Evolutionary conservation across 2,888 invertebrate species (phyloP).

Genomic region (Cinara cedri): DNA sequence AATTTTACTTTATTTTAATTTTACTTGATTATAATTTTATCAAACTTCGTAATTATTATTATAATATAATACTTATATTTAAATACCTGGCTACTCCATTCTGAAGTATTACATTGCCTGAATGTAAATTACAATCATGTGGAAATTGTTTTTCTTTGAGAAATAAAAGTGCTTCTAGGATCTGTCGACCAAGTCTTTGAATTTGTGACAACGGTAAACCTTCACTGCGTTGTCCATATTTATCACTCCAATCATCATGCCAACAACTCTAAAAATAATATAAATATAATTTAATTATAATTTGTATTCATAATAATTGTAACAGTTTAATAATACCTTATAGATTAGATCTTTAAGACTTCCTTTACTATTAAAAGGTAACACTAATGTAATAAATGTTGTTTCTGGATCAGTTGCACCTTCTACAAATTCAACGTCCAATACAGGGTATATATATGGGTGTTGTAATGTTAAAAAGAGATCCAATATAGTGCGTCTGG

Average conservation of each 20-base stretch:
- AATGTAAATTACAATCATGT: conserved; percentile 83
- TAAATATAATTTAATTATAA: conserved; percentile 20
- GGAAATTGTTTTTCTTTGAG: conserved; percentile 87
- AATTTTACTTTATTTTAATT: conserved; percentile 27
- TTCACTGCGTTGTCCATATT: conserved; percentile 73
- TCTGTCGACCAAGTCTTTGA: conserved; percentile 84
- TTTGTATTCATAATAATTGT: background rate
- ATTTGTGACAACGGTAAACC: conserved; percentile 81
- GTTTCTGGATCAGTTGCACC: conserved; percentile 63
- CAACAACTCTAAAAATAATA: conserved; percentile 71
- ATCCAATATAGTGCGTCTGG: conserved; percentile 75
- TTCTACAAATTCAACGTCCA: conserved; percentile 78
- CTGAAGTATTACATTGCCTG: conserved; percentile 89
- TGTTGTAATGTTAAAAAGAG: conserved; percentile 86
- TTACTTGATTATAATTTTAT: too few species aligned
- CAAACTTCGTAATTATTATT: background rate
- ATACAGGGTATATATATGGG: conserved; percentile 88
- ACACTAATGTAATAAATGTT: conserved; percentile 74
- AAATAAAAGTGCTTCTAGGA: conserved; percentile 84
- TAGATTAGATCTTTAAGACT: conserved; percentile 90
- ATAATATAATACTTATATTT: conserved; percentile 28
- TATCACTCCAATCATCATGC: conserved; percentile 79
- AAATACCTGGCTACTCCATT: conserved; percentile 87
- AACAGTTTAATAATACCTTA: conserved; percentile 68
- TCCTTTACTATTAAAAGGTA: conserved; percentile 83